Evolutionary conservation across 2,797 vertebrate genomes (phyloP), one percentile per base, ranked within the genome.

Genomic region (Merluccius polli): DNA sequence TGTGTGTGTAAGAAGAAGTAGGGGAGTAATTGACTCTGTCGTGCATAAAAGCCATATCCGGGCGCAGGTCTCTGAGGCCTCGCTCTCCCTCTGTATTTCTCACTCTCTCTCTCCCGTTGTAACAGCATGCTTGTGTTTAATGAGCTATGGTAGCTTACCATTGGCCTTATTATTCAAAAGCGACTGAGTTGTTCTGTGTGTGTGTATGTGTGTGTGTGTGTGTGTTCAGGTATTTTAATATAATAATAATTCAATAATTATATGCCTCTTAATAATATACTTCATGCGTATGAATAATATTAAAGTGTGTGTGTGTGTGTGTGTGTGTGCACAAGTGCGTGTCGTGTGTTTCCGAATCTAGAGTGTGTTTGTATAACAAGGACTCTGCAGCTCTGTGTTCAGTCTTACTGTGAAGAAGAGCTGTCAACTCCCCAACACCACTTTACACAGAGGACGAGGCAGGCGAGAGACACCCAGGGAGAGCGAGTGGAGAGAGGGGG

Each of bases 331-430:
- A 30, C 15, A 36, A 68, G 18, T 67, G 69, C 36, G 70, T 72
- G 52, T 59, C 38, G 75, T 52, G 87, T 87, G 82, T 89, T 92
- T 88, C 87, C 72, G 85, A 87, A 88, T 91, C 91, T 86, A 91
- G 84, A 86, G 83, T 73, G 72, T 78, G 79, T 91, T 92, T 93
- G 89, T 93, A 93, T 94, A 91, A 80, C 85, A 74, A 91, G 85
- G 86, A 80, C 84, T 84, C 82, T 89, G 86, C 92, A 85, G 90
- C 93, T 93, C 93, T 93, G 89, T 92, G 88, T 91, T 92, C 87
- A 79, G 83, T 81, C 93, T 88, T 90, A 89, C 87, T 87, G 81
- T 85, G 86, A 86, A 90, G 86, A 86, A 90, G 90, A 86, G 83
- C 89, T 93, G 93, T 94, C 90, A 93, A 93, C 91, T 92, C 73